Evolutionary conservation across 2,888 invertebrate species (phyloP), one percentile per base, ranked within the genome.

Genomic region (Drosophila hawaiiensis): DNA sequence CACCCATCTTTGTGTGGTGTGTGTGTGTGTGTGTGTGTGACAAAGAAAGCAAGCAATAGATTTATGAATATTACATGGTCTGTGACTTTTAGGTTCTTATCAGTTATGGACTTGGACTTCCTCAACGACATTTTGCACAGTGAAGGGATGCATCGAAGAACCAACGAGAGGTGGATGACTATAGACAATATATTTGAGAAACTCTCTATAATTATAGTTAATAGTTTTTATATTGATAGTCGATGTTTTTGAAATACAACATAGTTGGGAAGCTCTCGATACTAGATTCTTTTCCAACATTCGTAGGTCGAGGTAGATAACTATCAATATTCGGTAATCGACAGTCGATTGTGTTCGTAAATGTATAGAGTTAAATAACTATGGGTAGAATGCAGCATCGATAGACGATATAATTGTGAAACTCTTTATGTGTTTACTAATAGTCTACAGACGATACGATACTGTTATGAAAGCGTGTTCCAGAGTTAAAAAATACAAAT

Each of bases 11-110:
- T 6, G 3, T 37, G 16, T 37, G 37, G 37, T 37, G 37, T 37
- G 35, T 54, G 33, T 60, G 10, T 12, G 10, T 53, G n/a, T 31
- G 31, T 52, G 49, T 19, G 14, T 54, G 39, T 60, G 39, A 79
- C 69, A 77, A 75, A 80, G 70, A 76, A 77, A 77, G 58, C 77
- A 55, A 78, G 54, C 39, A 33, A 43, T 50, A 72, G 78, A 68
- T 77, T 68, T 80, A 53, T 65, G 49, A 65, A 68, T 56, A 65
- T 62, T 65, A 19, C 53, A 62, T 41, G 56, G 58, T 68, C 62
- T 33, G 16, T 31, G 49, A 25, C 49, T 54, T 52, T 41, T n/a
- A 16, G 16, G 53, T 47, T n/a, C 43, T 52, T 61, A 74, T 73
- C 74, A 39, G 55, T 22, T 2, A 37, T 52, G 53, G 53, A 33